Evolutionary conservation across 1,140 invertebrate genomes (phyloP), one percentile per base, ranked within the genome.

Genomic region (Glossosoma conforme): DNA sequence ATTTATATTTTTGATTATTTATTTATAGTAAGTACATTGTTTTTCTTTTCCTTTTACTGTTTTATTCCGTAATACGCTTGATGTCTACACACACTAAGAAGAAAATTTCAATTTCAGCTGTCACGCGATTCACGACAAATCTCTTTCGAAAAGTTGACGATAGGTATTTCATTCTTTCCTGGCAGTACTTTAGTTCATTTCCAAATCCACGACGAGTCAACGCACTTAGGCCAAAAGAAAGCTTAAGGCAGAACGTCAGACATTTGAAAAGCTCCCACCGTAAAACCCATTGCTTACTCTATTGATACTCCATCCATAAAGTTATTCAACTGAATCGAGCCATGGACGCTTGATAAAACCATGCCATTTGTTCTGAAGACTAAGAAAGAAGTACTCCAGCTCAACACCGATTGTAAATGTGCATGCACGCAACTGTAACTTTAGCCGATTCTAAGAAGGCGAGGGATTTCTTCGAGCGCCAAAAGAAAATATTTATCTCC

Each of bases 301-400:
- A 21, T 44, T 51, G 48, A 51, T 43, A 51, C 38, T 24, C 48
- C 36, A 51, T 50, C 47, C 41, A 44, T 51, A 37, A 51, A 51
- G 41, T 51, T 51, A 36, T 43, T 44, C 48, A 28, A 50, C 37
- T 36, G 38, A 41, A 42, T 28, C 38, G 47, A 50, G 42, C 30
- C 20, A 33, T 15, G 36, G 47, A 35, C 17, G 38, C 33, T 21
- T 33, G 14, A 50, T 50, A 50, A 50, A 41, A 50, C 19, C 47
- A 19, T 40, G 24, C 47, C 47, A 50, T 50, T 50, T 50, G 42
- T 50, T 50, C 43, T 50, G 38, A 35, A 37, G 42, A 50, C 33
- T 35, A 35, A 19, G 20, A 37, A 14, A 19, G 13, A 13, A 24
- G 33, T 1, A 46, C 21, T 36, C 25, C 18, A 22, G 38, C n/a